These are phyloP conservation scores for Chaitophorus viminalis DNA, from an alignment of 2,888 invertebrate species.

Conservation along the genomic window DNA sequence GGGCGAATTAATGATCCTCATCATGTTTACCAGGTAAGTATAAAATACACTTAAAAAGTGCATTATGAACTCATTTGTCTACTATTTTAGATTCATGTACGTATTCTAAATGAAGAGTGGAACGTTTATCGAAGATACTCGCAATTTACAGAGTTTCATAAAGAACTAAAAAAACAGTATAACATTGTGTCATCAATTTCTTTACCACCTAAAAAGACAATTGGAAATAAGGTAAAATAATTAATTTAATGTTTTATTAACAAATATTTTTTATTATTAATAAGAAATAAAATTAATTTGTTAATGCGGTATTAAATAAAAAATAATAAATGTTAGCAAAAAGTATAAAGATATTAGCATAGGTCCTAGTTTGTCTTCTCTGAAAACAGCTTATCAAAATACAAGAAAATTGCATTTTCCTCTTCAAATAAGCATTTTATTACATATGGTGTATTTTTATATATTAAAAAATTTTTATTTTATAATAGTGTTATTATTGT, in stretches of 20 bases:
- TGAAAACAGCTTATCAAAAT: no score
- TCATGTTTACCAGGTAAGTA: slow-evolving; percentile 86
- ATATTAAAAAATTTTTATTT: no score
- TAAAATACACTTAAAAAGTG: background rate
- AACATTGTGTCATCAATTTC: slow-evolving; percentile 82
- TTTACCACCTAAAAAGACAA: slow-evolving; percentile 94
- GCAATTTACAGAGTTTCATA: slow-evolving; percentile 88
- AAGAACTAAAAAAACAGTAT: slow-evolving; percentile 84
- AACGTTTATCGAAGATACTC: slow-evolving; percentile 94
- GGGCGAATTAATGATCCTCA: slow-evolving; percentile 79
- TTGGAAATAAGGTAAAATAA: slow-evolving; percentile 83
- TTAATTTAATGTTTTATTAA: background rate
- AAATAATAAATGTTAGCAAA: no score
- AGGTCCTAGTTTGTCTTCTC: no score
- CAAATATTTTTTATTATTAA: background rate
- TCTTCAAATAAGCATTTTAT: no score
- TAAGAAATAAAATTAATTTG: no score
- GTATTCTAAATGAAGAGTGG: slow-evolving; percentile 91
- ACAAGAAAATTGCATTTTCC: no score
- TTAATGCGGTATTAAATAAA: no score
- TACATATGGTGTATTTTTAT: no score
- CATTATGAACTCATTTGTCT: background rate
- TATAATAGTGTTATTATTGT: no score
- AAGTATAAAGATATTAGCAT: no score
- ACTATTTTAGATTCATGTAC: slow-evolving; percentile 75